phyloP scores from a whole-genome alignment of 2,888 invertebrate genomes.

The Tolmerus cingulatus region DNA sequence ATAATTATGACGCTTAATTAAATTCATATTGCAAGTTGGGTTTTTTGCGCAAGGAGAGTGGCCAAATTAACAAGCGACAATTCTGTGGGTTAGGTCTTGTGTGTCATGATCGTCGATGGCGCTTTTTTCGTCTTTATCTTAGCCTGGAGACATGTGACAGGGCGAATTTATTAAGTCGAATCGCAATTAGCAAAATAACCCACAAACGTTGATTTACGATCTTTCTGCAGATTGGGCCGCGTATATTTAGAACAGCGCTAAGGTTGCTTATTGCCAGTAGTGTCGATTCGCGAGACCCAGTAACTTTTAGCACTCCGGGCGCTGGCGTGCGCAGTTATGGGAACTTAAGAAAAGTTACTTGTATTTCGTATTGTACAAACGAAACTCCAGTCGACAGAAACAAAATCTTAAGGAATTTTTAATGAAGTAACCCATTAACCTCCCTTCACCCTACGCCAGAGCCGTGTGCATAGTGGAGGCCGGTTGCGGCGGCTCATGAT shows the following conservation, averaged over 20 bases:
- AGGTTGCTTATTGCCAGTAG: background rate
- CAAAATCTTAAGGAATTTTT: background rate
- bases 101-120: background rate
- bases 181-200: constrained; percentile 26
- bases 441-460: constrained; percentile 2
- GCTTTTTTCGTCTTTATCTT: background rate
- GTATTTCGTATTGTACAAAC: too few species aligned
- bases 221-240: background rate
- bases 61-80: background rate
- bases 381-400: background rate
- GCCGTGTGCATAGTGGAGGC: background rate
- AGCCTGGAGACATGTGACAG: background rate
- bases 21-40: background rate
- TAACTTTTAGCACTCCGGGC: background rate
- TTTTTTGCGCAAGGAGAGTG: background rate
- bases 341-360: background rate
- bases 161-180: background rate
- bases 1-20: background rate
- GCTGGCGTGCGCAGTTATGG: background rate
- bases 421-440: constrained; percentile 28
- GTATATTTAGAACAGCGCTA: background rate
- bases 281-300: background rate
- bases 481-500: constrained; percentile 15
- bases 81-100: background rate
- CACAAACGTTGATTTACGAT: constrained; percentile 31